Conservation (phyloP, 2,113 vertebrate genomes). For the Megalops atlanticus region DNA sequence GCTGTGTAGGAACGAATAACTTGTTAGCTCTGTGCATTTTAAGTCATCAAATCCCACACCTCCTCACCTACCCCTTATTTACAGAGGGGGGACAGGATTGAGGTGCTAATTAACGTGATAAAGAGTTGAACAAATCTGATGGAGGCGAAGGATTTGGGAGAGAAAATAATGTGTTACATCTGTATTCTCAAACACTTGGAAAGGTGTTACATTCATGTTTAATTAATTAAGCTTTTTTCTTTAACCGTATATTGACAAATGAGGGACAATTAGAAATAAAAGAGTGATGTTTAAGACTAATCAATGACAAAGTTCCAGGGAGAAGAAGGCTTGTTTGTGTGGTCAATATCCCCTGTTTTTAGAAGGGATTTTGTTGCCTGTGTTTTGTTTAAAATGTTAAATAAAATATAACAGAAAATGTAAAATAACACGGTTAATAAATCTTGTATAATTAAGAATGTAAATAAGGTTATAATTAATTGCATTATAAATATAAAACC, state of each 20-base stretch:
- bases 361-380: background rate
- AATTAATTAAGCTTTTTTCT: slow-evolving; percentile 74
- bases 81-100: slow-evolving; percentile 72
- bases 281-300: slow-evolving; percentile 67
- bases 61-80: slow-evolving; percentile 74
- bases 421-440: background rate
- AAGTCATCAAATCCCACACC: slow-evolving; percentile 71
- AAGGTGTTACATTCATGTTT: slow-evolving; percentile 76
- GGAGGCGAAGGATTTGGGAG: slow-evolving; percentile 52
- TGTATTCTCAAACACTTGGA: slow-evolving; percentile 70
- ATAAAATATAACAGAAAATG: background rate
- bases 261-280: slow-evolving; percentile 68
- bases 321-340: background rate
- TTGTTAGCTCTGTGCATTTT: slow-evolving; percentile 74
- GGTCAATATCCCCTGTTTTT: background rate
- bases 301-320: slow-evolving; percentile 68
- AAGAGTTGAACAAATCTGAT: slow-evolving; percentile 76
- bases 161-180: slow-evolving; percentile 62
- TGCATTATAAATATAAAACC: slow-evolving; percentile 5
- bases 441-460: slow-evolving; percentile 2
- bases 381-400: slow-evolving; percentile 21
- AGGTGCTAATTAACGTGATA: slow-evolving; percentile 80
- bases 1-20: slow-evolving; percentile 73
- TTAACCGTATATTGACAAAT: slow-evolving; percentile 72
- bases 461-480: background rate